Percentiles rank a stretch among this genome's conserved stretches.
These are phyloP conservation scores for Cercopithecus mona DNA, from an alignment of 2,113 vertebrate genomes.

Conservation along the genomic window DNA sequence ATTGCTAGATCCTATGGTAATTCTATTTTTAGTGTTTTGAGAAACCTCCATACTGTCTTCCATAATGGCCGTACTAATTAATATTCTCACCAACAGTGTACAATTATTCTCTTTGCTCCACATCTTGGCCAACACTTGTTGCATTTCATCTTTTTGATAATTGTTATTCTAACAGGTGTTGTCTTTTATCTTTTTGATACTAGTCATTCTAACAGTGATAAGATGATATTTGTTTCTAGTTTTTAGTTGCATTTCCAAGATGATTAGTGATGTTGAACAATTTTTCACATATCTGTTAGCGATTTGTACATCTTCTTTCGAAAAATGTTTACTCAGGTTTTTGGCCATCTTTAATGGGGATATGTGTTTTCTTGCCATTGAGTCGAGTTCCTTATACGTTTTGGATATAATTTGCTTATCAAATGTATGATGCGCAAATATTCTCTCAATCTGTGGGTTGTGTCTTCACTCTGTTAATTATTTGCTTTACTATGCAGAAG, in stretches of 20 bases:
- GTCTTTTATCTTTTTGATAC: not conserved
- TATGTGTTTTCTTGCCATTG: not conserved
- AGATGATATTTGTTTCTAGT: not conserved
- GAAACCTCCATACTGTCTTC: not conserved
- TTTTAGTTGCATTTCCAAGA: not conserved
- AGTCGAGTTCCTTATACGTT: not conserved
- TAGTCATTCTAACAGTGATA: not conserved
- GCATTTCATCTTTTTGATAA: not conserved
- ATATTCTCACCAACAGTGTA: not conserved
- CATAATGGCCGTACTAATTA: not conserved
- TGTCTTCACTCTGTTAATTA: not conserved
- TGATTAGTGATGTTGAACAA: not conserved
- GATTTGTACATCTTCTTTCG: not conserved
- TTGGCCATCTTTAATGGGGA: not conserved
- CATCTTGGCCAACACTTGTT: not conserved
- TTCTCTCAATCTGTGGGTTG: not conserved
- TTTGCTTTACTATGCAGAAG: not conserved
- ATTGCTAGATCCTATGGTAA: not conserved
- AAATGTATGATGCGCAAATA: not conserved
- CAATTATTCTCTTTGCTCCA: not conserved
- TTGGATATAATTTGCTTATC: not conserved
- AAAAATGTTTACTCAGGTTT: not conserved
- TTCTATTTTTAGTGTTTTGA: not conserved
- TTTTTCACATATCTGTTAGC: not conserved
- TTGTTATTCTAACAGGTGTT: not conserved